A percentile compares a stretch with the other conserved stretches of the same genome.
Conservation (phyloP, 2,888 invertebrate genomes). For the Dendrolimus houi region DNA sequence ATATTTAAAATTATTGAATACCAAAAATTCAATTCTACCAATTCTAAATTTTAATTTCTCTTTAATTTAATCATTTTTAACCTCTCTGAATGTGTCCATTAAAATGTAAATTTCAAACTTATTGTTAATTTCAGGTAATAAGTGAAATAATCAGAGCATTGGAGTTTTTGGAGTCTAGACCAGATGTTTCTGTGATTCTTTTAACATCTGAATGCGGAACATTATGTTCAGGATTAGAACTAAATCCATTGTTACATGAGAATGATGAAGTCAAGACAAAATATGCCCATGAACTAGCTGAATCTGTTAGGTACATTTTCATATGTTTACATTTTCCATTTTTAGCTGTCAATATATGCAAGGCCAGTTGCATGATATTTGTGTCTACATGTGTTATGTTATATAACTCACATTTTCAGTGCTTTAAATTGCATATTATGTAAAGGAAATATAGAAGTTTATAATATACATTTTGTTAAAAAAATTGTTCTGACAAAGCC, state of each 20-base stretch:
- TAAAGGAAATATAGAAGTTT: too few relatives aligned
- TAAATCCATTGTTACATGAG: slow-evolving; percentile 79
- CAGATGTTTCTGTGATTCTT: slow-evolving; percentile 79
- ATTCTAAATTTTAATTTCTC: too few relatives aligned
- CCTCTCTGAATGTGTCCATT: too few relatives aligned
- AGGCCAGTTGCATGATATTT: too few relatives aligned
- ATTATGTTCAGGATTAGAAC: slow-evolving; percentile 90
- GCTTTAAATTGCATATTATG: too few relatives aligned
- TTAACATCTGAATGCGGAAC: slow-evolving; percentile 84
- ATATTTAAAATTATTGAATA: too few relatives aligned
- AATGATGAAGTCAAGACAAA: slow-evolving; percentile 78
- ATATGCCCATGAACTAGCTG: slow-evolving; percentile 81
- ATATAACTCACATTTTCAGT: too few relatives aligned
- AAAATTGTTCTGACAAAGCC: too few relatives aligned
- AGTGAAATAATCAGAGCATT: slow-evolving; percentile 84
- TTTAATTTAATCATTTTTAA: too few relatives aligned
- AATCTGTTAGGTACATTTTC: slow-evolving; percentile 80
- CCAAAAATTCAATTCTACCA: too few relatives aligned
- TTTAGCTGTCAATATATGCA: not conserved
- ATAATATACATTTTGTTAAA: too few relatives aligned
- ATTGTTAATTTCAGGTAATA: slow-evolving; percentile 77
- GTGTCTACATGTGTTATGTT: too few relatives aligned
- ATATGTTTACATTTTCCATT: slow-evolving; percentile 17
- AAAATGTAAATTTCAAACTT: not conserved
- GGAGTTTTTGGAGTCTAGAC: slow-evolving; percentile 45